A percentile compares a stretch with the other conserved stretches of the same genome.
Conservation (phyloP, 2,797 vertebrate species). For the Falco naumanni region DNA sequence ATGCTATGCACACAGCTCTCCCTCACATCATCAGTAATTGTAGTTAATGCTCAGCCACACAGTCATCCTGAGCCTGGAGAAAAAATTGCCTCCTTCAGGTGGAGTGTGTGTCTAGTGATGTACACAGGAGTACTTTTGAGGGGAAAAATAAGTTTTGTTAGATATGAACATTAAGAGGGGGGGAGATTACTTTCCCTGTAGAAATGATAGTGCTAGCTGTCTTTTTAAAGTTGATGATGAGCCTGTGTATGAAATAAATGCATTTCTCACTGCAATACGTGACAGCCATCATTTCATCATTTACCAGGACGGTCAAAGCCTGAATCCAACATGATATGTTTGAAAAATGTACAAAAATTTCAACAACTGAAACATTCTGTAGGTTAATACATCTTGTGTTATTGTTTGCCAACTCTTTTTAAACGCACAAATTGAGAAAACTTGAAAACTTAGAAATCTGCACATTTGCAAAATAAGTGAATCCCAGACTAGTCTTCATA, state of each 20-base stretch:
- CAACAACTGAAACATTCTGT: background rate
- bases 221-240: slow-evolving; percentile 27
- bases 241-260: slow-evolving; percentile 50
- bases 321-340: background rate
- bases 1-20: background rate
- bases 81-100: background rate
- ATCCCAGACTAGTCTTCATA: background rate
- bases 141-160: slow-evolving; percentile 27
- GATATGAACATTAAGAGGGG: background rate
- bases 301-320: background rate
- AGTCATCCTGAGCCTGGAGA: background rate
- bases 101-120: background rate
- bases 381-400: background rate
- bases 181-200: background rate
- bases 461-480: slow-evolving; percentile 34
- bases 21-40: background rate
- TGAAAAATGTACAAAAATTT: background rate
- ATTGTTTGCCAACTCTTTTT: background rate
- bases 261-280: slow-evolving; percentile 12
- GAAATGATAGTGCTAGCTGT: slow-evolving; percentile 17
- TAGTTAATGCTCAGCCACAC: background rate
- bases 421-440: slow-evolving; percentile 36
- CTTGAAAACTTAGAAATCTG: background rate
- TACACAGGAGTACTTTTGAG: slow-evolving; percentile 1
- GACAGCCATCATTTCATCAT: background rate